Evolutionary conservation across 2,888 invertebrate species (phyloP).

Genomic region (Aromia moschata): DNA sequence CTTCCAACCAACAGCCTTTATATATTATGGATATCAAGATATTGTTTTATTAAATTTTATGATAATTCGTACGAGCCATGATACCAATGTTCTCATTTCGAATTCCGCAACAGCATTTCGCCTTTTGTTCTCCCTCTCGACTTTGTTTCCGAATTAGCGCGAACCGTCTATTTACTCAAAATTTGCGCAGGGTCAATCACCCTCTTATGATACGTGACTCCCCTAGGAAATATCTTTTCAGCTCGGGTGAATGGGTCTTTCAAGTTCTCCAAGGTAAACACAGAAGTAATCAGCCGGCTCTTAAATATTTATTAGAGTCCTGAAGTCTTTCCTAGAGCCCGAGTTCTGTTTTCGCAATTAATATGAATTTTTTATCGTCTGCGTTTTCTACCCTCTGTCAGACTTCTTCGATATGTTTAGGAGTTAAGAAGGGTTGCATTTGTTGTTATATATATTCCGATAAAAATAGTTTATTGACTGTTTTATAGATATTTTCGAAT

Average conservation of each 20-base stretch:
- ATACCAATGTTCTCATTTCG: no score
- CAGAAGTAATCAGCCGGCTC: constrained; percentile 13
- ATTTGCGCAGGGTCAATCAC: constrained; percentile 27
- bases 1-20: no score
- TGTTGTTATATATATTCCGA: no score
- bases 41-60: no score
- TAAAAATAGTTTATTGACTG: no score
- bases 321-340: not conserved
- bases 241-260: constrained; percentile 28
- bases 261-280: constrained; percentile 28
- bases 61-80: no score
- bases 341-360: constrained; percentile 11
- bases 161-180: constrained; percentile 11
- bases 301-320: constrained; percentile 24
- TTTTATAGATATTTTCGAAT: no score
- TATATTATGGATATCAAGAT: no score
- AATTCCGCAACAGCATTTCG: no score
- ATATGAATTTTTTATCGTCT: constrained; percentile 22
- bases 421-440: no score
- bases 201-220: constrained; percentile 19
- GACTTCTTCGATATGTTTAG: no score
- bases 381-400: not conserved
- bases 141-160: constrained; percentile 17
- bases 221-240: constrained; percentile 24
- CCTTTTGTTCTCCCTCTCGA: not conserved